These are phyloP conservation scores for Achatina immaculata DNA, from an alignment of 1,140 invertebrate species.

Conservation along the genomic window DNA sequence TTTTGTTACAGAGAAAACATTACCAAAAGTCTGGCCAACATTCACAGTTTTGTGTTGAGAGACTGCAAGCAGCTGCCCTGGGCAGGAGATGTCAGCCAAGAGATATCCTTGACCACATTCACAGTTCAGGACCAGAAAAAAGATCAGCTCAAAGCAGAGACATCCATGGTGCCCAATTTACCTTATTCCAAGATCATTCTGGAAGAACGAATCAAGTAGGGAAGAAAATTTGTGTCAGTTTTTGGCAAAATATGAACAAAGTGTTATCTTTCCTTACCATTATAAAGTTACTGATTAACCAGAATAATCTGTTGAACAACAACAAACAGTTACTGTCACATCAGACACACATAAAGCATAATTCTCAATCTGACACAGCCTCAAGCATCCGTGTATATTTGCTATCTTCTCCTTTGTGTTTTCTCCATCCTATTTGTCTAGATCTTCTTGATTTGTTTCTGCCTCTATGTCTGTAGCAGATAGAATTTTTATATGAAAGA, in stretches of 20 bases:
- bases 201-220: constrained; percentile 67
- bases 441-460: too few relatives aligned
- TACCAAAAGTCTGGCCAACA: constrained; percentile 67
- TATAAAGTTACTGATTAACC: too few relatives aligned
- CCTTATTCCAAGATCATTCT: constrained; percentile 69
- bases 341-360: too few relatives aligned
- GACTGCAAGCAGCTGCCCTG: constrained; percentile 70
- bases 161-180: constrained; percentile 62
- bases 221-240: not conserved
- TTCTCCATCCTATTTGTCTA: too few relatives aligned
- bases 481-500: too few relatives aligned
- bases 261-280: not conserved
- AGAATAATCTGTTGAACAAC: too few relatives aligned
- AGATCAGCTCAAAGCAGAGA: constrained; percentile 60
- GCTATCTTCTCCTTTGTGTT: too few relatives aligned
- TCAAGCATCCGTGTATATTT: too few relatives aligned
- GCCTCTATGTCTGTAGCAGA: too few relatives aligned
- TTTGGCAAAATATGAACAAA: too few relatives aligned
- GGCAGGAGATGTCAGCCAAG: constrained; percentile 65
- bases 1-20: constrained; percentile 61
- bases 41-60: constrained; percentile 68
- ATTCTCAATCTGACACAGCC: too few relatives aligned
- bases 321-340: too few relatives aligned
- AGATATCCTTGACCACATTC: constrained; percentile 59
- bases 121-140: constrained; percentile 68